phyloP scores from a whole-genome alignment of 2,797 vertebrate species.

The Gallinago solitaria region DNA sequence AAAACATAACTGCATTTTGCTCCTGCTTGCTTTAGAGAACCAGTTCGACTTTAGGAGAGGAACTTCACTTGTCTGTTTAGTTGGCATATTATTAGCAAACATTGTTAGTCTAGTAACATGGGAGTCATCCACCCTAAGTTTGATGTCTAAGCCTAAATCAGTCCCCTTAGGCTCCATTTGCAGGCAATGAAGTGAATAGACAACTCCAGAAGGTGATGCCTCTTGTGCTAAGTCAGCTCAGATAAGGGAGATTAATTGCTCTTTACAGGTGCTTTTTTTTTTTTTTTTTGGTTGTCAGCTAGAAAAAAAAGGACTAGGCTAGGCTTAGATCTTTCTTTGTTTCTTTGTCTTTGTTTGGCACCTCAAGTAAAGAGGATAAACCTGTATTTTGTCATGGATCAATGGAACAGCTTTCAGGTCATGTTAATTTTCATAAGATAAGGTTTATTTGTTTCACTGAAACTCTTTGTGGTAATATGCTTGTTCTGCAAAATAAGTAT shows the following conservation, averaged over 20 bases:
- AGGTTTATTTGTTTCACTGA: neutral
- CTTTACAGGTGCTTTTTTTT: neutral
- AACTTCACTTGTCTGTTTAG: neutral
- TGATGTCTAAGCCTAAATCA: neutral
- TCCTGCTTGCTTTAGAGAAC: neutral
- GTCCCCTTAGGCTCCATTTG: neutral
- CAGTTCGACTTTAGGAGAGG: neutral
- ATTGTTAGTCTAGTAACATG: neutral
- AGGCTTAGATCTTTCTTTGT: neutral
- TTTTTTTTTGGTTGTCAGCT: neutral
- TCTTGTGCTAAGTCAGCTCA: constrained; percentile 4
- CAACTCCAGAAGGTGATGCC: neutral
- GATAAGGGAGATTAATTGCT: constrained; percentile 42
- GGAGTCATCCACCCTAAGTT: neutral
- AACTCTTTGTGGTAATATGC: neutral
- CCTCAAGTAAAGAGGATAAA: neutral
- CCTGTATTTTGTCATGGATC: neutral
- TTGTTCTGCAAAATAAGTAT: neutral
- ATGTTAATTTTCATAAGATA: neutral
- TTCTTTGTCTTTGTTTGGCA: neutral
- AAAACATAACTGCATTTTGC: neutral
- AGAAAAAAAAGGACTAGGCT: neutral
- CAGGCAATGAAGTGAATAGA: neutral
- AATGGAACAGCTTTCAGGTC: neutral
- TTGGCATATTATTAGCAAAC: neutral